Conservation (phyloP, 2,113 vertebrate genomes). For the Castor canadensis region DNA sequence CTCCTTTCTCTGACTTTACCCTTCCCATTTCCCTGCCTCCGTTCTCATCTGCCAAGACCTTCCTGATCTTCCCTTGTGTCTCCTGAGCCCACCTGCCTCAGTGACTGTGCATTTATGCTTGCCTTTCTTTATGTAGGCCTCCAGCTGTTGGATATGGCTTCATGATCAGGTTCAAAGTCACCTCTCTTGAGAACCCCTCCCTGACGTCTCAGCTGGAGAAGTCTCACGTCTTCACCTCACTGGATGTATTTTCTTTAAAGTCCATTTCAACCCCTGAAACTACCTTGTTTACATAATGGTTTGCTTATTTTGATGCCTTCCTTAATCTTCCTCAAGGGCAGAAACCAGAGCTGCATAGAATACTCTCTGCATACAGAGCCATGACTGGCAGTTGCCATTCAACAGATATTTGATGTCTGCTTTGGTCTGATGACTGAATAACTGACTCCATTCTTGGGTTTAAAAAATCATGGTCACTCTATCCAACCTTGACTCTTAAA, state of each 20-base stretch:
- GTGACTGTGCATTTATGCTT: accelerated
- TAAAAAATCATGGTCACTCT: not conserved
- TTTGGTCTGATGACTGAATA: not conserved
- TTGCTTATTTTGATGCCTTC: not conserved
- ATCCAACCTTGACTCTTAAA: not conserved
- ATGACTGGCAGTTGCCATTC: not conserved
- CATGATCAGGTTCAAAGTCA: not conserved
- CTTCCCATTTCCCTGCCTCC: not conserved
- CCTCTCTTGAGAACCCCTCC: not conserved
- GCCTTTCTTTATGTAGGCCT: not conserved
- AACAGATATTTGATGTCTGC: not conserved
- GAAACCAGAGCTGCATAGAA: accelerated
- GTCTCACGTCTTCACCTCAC: not conserved
- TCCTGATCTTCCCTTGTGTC: not conserved
- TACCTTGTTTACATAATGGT: not conserved
- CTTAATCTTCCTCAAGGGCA: not conserved
- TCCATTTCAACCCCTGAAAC: not conserved
- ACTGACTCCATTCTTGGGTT: not conserved
- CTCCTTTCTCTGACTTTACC: not conserved
- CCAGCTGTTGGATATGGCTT: not conserved
- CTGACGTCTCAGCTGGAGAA: not conserved
- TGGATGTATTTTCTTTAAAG: not conserved
- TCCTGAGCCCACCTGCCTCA: not conserved
- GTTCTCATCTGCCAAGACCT: not conserved
- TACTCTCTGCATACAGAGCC: accelerated